Evolutionary conservation across 1,140 invertebrate genomes (phyloP).

Genomic region (Nephotettix cincticeps): DNA sequence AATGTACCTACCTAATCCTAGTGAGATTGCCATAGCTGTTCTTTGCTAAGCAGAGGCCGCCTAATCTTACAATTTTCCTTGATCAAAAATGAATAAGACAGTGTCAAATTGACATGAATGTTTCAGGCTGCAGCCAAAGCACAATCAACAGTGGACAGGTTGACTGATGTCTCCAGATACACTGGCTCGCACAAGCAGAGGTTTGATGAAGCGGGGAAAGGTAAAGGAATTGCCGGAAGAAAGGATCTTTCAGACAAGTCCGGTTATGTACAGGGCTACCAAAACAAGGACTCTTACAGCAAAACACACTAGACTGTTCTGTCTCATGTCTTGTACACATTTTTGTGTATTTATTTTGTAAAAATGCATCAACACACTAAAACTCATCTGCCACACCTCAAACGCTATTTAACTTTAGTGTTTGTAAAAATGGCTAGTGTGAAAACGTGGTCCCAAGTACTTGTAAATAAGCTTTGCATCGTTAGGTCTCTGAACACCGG

Average conservation of each 20-base stretch:
- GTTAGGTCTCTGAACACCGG: too few relatives aligned
- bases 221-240: constrained; percentile 83
- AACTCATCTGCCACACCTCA: neutral
- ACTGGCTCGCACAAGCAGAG: constrained; percentile 88
- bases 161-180: constrained; percentile 89
- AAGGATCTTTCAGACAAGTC: constrained; percentile 75
- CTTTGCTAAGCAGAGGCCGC: too few relatives aligned
- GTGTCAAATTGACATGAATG: too few relatives aligned
- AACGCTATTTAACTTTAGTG: too few relatives aligned
- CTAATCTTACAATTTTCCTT: too few relatives aligned
- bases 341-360: constrained; percentile 9
- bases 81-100: too few relatives aligned
- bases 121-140: constrained; percentile 7
- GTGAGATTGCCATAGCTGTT: too few relatives aligned
- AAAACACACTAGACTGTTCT: constrained; percentile 48
- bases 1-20: too few relatives aligned
- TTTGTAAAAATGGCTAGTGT: too few relatives aligned
- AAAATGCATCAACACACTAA: neutral
- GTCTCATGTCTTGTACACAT: neutral
- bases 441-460: too few relatives aligned
- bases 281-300: constrained; percentile 77
- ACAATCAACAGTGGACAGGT: constrained; percentile 64
- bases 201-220: constrained; percentile 68
- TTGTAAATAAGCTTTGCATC: too few relatives aligned
- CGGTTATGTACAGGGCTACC: constrained; percentile 88